These are phyloP conservation scores for Chorisops tibialis DNA, from an alignment of 2,888 invertebrate genomes.

Conservation along the genomic window DNA sequence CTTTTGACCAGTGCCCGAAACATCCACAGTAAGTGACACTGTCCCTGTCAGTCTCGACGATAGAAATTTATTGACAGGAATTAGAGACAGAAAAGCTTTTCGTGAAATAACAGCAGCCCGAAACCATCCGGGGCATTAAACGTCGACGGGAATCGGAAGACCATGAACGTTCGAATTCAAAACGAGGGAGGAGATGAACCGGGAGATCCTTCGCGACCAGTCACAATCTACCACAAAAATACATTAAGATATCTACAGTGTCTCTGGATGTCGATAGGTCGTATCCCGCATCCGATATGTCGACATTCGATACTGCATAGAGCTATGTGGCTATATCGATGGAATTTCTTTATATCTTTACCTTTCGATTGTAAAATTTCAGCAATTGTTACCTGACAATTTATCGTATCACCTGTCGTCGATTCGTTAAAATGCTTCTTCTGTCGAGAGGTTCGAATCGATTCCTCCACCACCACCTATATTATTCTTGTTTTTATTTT, in stretches of 20 bases:
- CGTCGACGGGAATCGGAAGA: no score
- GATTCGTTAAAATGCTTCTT: constrained; percentile 28
- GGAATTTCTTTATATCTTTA: constrained; percentile 11
- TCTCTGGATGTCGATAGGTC: no score
- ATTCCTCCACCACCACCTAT: constrained; percentile 2
- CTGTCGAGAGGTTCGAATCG: constrained; percentile 17
- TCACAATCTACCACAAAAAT: no score
- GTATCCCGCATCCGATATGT: no score
- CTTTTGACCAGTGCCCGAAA: constrained; percentile 30
- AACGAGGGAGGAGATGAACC: no score
- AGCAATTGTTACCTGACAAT: constrained; percentile 33
- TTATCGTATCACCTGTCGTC: constrained; percentile 32
- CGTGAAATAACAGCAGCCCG: constrained; percentile 2
- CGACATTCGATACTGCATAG: neutral
- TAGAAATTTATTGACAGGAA: constrained; percentile 28
- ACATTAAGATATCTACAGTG: no score
- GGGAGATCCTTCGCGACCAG: no score
- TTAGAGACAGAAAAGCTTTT: constrained; percentile 25
- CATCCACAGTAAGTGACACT: constrained; percentile 19
- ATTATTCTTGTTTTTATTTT: neutral
- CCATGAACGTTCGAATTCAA: no score
- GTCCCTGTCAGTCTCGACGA: constrained; percentile 12
- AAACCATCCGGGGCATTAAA: no score
- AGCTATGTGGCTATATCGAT: neutral
- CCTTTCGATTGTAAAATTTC: constrained; percentile 29